Percentiles rank a stretch among this genome's conserved stretches.
Evolutionary conservation across 2,797 vertebrate species (phyloP).

Genomic region (Galagoides demidoff): DNA sequence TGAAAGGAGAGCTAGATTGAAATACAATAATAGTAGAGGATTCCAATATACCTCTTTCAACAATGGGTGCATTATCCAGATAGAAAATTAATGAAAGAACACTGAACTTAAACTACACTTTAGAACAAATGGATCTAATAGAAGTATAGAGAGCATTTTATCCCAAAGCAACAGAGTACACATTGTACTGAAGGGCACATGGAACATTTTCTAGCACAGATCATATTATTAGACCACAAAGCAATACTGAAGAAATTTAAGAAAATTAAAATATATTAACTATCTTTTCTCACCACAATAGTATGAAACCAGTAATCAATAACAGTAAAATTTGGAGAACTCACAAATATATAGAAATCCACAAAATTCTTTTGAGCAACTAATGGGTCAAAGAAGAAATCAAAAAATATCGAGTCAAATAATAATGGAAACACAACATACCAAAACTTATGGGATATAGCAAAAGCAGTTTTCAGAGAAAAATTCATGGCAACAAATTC

Average conservation of each 20-base stretch:
- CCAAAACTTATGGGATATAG: not conserved
- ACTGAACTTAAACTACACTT: not conserved
- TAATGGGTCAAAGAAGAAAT: not conserved
- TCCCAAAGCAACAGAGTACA: not conserved
- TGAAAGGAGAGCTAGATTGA: not conserved
- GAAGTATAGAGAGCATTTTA: not conserved
- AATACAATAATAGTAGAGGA: not conserved
- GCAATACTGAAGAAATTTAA: not conserved
- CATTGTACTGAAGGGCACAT: not conserved
- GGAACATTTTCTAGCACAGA: not conserved
- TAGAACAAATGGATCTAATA: not conserved
- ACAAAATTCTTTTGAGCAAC: not conserved
- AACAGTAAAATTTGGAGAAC: too few relatives aligned
- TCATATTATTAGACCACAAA: not conserved
- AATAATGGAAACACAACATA: not conserved
- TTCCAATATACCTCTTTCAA: not conserved
- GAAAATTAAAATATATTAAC: not conserved
- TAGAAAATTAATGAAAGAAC: not conserved
- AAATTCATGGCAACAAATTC: not conserved
- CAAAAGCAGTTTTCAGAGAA: not conserved
- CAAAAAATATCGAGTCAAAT: not conserved
- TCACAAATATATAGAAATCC: too few relatives aligned
- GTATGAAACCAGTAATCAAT: not conserved
- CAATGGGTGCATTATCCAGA: not conserved
- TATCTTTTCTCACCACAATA: not conserved